A percentile compares a stretch with the other conserved stretches of the same genome.
Conservation (phyloP, 2,888 invertebrate genomes). For the Apodemia hepburni region DNA sequence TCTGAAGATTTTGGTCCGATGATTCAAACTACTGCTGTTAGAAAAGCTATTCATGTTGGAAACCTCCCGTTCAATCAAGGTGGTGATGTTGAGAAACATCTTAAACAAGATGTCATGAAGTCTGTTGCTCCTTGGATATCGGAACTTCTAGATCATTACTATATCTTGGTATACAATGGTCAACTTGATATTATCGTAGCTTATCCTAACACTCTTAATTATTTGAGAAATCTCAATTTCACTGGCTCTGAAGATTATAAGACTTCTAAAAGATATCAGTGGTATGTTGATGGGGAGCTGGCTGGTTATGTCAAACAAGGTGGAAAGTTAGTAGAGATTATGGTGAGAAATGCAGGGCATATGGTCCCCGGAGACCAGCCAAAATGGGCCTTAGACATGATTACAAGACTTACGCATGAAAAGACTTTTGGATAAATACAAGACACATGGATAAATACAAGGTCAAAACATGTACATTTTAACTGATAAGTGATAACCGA, state of each 20-base stretch:
- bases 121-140: constrained; percentile 87
- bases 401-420: constrained; percentile 80
- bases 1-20: constrained; percentile 42
- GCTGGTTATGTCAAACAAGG: constrained; percentile 89
- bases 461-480: not conserved
- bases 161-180: constrained; percentile 92
- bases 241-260: constrained; percentile 83
- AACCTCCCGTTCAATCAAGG: constrained; percentile 85
- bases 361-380: constrained; percentile 91
- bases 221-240: constrained; percentile 86
- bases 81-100: constrained; percentile 83
- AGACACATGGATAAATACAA: constrained; percentile 39
- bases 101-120: constrained; percentile 90
- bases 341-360: constrained; percentile 90
- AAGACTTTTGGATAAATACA: constrained; percentile 26
- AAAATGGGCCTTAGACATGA: constrained; percentile 87
- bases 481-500: not conserved
- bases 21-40: constrained; percentile 74
- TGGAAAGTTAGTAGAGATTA: constrained; percentile 85
- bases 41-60: constrained; percentile 92
- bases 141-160: constrained; percentile 83
- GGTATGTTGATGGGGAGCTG: constrained; percentile 84
- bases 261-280: constrained; percentile 82
- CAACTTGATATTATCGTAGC: constrained; percentile 96
- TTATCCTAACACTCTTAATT: constrained; percentile 91